phyloP scores from a whole-genome alignment of 2,888 invertebrate species.

The Pollenia amentaria region DNA sequence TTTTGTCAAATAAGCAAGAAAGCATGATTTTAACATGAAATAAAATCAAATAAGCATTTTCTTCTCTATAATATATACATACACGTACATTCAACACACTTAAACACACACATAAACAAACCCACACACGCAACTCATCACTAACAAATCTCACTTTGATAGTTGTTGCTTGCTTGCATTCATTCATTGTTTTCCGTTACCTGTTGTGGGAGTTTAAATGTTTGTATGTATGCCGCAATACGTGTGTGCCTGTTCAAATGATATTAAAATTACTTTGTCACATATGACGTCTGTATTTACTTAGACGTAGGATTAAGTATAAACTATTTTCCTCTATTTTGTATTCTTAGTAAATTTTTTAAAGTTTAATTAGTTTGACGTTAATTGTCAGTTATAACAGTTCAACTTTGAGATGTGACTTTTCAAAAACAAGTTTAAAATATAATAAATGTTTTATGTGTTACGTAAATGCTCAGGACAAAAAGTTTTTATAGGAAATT shows the following conservation, averaged over 20 bases:
- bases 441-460: no score
- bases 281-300: not conserved
- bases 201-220: not conserved
- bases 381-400: not conserved
- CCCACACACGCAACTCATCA: not conserved
- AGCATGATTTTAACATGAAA: constrained; percentile 25
- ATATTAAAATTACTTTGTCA: constrained; percentile 23
- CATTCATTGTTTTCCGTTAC: not conserved
- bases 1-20: constrained; percentile 37
- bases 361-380: constrained; percentile 18
- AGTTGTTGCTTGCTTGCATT: not conserved
- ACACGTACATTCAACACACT: not conserved
- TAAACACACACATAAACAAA: not conserved
- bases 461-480: no score
- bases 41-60: constrained; percentile 30
- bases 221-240: not conserved
- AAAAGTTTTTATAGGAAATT: no score
- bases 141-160: not conserved
- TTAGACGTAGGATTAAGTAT: not conserved
- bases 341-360: not conserved
- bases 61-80: not conserved
- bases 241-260: not conserved
- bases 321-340: not conserved
- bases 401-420: not conserved
- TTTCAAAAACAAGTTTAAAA: not conserved